These are phyloP conservation scores for Drosophila nr. perissopoda DNA, from an alignment of 2,888 invertebrate genomes.

Conservation along the genomic window DNA sequence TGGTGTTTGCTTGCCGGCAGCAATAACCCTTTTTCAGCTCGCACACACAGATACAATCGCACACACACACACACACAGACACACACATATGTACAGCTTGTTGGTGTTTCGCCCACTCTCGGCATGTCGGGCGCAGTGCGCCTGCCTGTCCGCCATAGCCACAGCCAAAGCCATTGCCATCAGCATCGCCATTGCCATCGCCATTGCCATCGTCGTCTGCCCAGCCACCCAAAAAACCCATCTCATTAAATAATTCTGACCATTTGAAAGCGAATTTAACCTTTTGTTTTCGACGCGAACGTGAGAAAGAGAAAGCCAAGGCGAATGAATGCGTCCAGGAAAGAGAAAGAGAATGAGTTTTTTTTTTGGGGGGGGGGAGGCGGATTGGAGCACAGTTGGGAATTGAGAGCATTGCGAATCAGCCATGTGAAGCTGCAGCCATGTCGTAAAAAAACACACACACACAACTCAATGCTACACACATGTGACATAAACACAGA, in stretches of 20 bases:
- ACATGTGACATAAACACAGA: conserved; percentile 31
- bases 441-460: conserved; percentile 21
- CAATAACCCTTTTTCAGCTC: conserved; percentile 79
- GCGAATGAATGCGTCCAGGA: conserved; percentile 8
- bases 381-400: conserved; percentile 11
- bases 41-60: conserved; percentile 22
- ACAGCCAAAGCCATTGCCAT: conserved; percentile 51
- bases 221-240: conserved; percentile 61
- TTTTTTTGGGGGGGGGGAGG: no score
- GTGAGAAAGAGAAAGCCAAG: conserved; percentile 34
- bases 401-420: conserved; percentile 46
- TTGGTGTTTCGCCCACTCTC: conserved; percentile 64
- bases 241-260: conserved; percentile 82
- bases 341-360: conserved; percentile 1
- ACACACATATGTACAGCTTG: conserved; percentile 20
- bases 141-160: conserved; percentile 76
- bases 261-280: conserved; percentile 84
- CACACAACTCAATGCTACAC: conserved; percentile 33
- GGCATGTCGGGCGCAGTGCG: conserved; percentile 60
- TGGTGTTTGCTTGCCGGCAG: conserved; percentile 81
- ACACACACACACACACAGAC: conserved; percentile 19
- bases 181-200: conserved; percentile 7
- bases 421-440: conserved; percentile 56
- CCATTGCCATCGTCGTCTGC: conserved; percentile 17
- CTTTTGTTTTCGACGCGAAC: conserved; percentile 74